A percentile compares a stretch with the other conserved stretches of the same genome.
phyloP scores from a whole-genome alignment of 2,888 invertebrate species.

The Zootermopsis nevadensis region DNA sequence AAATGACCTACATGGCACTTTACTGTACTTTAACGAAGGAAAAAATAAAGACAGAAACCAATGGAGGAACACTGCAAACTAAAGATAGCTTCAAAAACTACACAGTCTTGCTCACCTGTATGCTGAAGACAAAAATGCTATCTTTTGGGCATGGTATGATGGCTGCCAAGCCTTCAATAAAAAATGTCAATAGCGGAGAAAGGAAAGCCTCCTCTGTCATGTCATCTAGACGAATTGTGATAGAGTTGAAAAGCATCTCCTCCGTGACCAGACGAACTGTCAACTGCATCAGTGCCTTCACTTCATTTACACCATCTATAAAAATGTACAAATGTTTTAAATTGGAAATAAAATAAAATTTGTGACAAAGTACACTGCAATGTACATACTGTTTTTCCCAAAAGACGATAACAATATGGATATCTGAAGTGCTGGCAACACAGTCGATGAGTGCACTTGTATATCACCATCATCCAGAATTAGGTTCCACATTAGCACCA shows the following conservation, averaged over 20 bases:
- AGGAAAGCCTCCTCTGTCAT: conserved; percentile 94
- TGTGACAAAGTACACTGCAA: too few relatives aligned
- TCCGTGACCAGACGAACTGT: conserved; percentile 91
- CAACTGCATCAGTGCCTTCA: conserved; percentile 91
- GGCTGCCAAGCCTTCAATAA: conserved; percentile 90
- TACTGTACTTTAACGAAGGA: too few relatives aligned
- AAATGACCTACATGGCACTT: too few relatives aligned
- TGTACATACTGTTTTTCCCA: too few relatives aligned
- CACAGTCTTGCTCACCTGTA: conserved; percentile 69
- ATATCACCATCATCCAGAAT: too few relatives aligned
- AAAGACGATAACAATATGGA: too few relatives aligned
- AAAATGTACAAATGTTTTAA: conserved; percentile 53
- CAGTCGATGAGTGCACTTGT: too few relatives aligned
- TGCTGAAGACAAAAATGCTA: conserved; percentile 91
- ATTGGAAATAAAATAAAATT: background rate
- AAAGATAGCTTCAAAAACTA: background rate
- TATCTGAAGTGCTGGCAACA: too few relatives aligned
- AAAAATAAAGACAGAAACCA: too few relatives aligned
- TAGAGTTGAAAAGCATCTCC: conserved; percentile 93
- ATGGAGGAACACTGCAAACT: background rate
- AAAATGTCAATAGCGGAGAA: conserved; percentile 87
- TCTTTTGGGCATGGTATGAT: conserved; percentile 93
- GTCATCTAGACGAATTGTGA: conserved; percentile 91
- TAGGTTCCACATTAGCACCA: too few relatives aligned
- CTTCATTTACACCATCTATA: conserved; percentile 91